phyloP scores from a whole-genome alignment of 2,113 vertebrate species.

The Misgurnus anguillicaudatus region DNA sequence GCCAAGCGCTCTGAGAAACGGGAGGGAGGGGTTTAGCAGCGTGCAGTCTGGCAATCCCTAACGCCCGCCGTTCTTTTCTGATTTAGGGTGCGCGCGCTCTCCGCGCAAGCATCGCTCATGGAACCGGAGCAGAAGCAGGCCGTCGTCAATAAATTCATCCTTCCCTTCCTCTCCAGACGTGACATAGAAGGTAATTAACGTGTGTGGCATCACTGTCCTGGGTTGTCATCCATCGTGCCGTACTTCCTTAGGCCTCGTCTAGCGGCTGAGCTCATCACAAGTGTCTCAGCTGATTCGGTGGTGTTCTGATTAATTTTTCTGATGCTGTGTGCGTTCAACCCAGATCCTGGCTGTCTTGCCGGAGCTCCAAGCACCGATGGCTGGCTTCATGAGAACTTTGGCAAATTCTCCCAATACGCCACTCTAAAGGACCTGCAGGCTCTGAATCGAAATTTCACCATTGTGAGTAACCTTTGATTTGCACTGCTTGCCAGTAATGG shows the following conservation, averaged over 20 bases:
- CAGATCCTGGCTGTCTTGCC: constrained; percentile 60
- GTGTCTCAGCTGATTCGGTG: background rate
- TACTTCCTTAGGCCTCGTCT: too few relatives aligned
- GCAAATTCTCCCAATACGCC: constrained; percentile 50
- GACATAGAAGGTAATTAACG: constrained; percentile 52
- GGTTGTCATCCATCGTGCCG: too few relatives aligned
- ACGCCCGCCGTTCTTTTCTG: constrained; percentile 1
- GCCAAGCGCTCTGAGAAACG: background rate
- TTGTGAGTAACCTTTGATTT: constrained; percentile 49
- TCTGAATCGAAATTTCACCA: constrained; percentile 60
- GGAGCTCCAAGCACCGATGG: background rate
- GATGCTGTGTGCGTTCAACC: background rate
- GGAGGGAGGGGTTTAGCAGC: background rate
- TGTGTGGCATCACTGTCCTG: background rate
- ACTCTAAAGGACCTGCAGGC: constrained; percentile 45
- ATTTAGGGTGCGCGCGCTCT: constrained; percentile 55
- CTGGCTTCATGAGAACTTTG: constrained; percentile 59
- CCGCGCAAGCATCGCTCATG: constrained; percentile 49
- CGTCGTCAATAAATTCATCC: constrained; percentile 57
- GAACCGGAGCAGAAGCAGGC: constrained; percentile 9
- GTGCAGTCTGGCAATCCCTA: background rate
- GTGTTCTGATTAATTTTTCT: background rate
- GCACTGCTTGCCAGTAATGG: background rate
- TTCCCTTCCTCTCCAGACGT: constrained; percentile 58
- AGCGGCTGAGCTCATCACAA: background rate